Percentiles rank a stretch among this genome's conserved stretches.
Conservation (phyloP, 2,888 invertebrate species). For the Lasioglossum oenotherae region DNA sequence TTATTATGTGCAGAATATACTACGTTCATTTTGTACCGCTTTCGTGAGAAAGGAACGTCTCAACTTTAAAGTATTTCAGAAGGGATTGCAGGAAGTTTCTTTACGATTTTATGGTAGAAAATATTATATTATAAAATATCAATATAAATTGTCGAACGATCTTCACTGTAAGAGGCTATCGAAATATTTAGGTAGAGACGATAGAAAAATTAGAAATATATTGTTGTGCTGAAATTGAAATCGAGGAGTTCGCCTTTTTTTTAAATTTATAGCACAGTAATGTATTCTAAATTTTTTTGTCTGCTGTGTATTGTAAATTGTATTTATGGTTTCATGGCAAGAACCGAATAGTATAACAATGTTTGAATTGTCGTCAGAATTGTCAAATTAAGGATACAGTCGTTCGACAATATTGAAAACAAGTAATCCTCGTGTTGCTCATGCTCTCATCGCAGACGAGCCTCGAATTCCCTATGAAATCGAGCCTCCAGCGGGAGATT, state of each 20-base stretch:
- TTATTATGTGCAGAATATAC: not conserved
- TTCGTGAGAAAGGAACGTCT: not conserved
- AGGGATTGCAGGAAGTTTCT: not conserved
- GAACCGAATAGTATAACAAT: not conserved
- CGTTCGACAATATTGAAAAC: constrained; percentile 34
- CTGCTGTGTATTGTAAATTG: not conserved
- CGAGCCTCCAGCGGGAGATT: constrained; percentile 63
- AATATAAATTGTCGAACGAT: not conserved
- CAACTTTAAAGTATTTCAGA: not conserved
- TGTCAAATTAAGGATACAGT: constrained; percentile 11
- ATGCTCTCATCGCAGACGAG: constrained; percentile 33
- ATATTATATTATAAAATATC: not conserved
- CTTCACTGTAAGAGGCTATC: not conserved
- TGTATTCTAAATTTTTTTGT: not conserved
- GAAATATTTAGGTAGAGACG: not conserved
- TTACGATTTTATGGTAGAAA: not conserved
- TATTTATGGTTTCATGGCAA: not conserved
- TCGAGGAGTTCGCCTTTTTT: not conserved
- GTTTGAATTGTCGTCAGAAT: not conserved
- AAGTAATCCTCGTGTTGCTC: constrained; percentile 38
- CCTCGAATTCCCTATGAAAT: constrained; percentile 59
- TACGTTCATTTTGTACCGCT: not conserved
- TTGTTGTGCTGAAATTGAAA: not conserved
- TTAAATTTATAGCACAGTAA: not conserved
- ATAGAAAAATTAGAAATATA: not conserved